phyloP scores from a whole-genome alignment of 2,797 vertebrate genomes.

The Florisuga fusca region DNA sequence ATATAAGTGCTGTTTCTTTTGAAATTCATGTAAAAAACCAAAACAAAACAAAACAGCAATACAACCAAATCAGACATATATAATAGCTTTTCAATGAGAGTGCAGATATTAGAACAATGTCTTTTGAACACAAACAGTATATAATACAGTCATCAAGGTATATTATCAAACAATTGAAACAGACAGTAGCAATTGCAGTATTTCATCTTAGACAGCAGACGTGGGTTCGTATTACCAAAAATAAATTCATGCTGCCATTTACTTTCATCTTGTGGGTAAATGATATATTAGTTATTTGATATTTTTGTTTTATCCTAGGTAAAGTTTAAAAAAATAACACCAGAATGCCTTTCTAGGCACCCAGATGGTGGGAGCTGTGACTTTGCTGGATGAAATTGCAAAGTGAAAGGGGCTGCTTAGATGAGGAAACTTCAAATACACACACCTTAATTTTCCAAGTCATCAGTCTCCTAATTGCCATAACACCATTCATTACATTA shows the following conservation, averaged over 20 bases:
- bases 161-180: background rate
- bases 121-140: background rate
- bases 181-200: background rate
- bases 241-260: background rate
- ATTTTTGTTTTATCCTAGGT: background rate
- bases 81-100: background rate
- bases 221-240: background rate
- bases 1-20: background rate
- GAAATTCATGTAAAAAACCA: background rate
- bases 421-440: slow-evolving; percentile 62
- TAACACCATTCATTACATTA: slow-evolving; percentile 79
- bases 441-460: slow-evolving; percentile 79
- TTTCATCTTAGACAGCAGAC: background rate
- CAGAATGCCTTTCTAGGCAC: background rate
- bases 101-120: background rate
- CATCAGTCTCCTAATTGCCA: slow-evolving; percentile 79
- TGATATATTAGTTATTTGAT: background rate
- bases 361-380: background rate
- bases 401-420: slow-evolving; percentile 49
- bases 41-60: background rate
- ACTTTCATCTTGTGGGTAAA: background rate
- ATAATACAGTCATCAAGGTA: background rate
- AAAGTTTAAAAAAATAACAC: background rate
- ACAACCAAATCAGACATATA: background rate
- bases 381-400: background rate